Evolutionary conservation across 2,797 vertebrate species (phyloP).

Genomic region (Anabas testudineus): DNA sequence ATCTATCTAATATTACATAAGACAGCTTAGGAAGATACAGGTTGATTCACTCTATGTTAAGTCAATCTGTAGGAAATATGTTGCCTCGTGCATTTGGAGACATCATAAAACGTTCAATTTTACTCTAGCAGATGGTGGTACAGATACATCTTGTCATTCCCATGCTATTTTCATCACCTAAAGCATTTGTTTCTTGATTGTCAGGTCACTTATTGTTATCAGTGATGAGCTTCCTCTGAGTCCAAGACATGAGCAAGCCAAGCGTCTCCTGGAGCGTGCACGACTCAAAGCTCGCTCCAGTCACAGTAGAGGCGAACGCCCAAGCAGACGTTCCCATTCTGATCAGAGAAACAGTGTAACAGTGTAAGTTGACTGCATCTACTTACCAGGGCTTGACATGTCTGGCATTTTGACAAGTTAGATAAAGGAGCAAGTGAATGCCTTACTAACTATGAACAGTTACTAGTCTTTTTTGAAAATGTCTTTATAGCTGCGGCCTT

Average conservation of each 20-base stretch:
- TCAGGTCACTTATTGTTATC: slow-evolving; percentile 84
- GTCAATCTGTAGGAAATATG: slow-evolving; percentile 55
- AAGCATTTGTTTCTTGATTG: slow-evolving; percentile 14
- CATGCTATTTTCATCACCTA: background rate
- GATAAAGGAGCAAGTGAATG: slow-evolving; percentile 2
- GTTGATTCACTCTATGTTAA: slow-evolving; percentile 58
- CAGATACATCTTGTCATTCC: background rate
- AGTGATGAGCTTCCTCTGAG: slow-evolving; percentile 86
- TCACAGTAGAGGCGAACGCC: slow-evolving; percentile 87
- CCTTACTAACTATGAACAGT: background rate
- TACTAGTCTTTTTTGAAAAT: background rate
- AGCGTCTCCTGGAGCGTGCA: slow-evolving; percentile 90
- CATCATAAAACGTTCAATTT: slow-evolving; percentile 15
- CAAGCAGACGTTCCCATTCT: slow-evolving; percentile 77
- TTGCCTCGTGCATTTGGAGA: slow-evolving; percentile 30
- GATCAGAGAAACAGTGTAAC: slow-evolving; percentile 73
- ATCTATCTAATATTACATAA: slow-evolving; percentile 78
- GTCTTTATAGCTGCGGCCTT: background rate
- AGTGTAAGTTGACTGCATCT: slow-evolving; percentile 67
- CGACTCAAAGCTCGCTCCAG: slow-evolving; percentile 92
- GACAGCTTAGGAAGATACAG: slow-evolving; percentile 68
- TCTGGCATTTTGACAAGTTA: slow-evolving; percentile 8
- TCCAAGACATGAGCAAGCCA: slow-evolving; percentile 91
- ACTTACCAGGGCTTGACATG: background rate
- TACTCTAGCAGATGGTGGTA: slow-evolving; percentile 2